Evolutionary conservation across 2,797 vertebrate species (phyloP), one percentile per base, ranked within the genome.

Genomic region (Crocodylus rhombifer): DNA sequence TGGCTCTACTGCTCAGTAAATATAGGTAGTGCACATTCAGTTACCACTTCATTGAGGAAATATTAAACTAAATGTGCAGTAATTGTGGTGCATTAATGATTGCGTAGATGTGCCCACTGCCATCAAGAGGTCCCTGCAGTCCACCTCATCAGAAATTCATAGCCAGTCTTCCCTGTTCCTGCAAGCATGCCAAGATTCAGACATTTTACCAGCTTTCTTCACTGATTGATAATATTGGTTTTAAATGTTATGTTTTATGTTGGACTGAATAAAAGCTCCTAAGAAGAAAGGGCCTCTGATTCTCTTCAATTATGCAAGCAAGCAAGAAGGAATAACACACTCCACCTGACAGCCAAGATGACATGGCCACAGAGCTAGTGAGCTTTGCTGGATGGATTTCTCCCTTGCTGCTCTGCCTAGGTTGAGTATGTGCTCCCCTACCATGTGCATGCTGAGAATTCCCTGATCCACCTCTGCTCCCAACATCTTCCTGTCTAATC

Each of bases 81-180:
- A 51, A 51, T 10, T 51, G 42, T 51, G 42, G 42, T 51, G 42
- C 42, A 51, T 51, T 51, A 51, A 51, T 51, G 42, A 51, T 51
- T 51, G 42, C 10, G 42, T 51, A 51, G 42, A 51, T 51, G 42
- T 51, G 42, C 42, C 42, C 10, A 11, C 42, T 51, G 42, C 10
- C 36, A 42, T 51, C 51, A 51, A 73, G 23, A 86, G 76, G 87
- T 6, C 26, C 18, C 7, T 26, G 4, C 5, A 12, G 23, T 28
- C 2, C 2, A 2, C 6, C 6, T 18, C 65, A 33, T 26, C 58
- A 30, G 10, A 18, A 9, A n/a, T 0, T 0, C 42, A 21, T 78
- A 74, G 75, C 7, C 6, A 30, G 3, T 5, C 33, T 83, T 5
- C 16, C 30, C 21, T 76, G 30, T 56, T 58, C 33, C 23, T 0